These are phyloP conservation scores for Caenorhabditis sp. DNA, from an alignment of 2,888 invertebrate species.

Conservation along the genomic window DNA sequence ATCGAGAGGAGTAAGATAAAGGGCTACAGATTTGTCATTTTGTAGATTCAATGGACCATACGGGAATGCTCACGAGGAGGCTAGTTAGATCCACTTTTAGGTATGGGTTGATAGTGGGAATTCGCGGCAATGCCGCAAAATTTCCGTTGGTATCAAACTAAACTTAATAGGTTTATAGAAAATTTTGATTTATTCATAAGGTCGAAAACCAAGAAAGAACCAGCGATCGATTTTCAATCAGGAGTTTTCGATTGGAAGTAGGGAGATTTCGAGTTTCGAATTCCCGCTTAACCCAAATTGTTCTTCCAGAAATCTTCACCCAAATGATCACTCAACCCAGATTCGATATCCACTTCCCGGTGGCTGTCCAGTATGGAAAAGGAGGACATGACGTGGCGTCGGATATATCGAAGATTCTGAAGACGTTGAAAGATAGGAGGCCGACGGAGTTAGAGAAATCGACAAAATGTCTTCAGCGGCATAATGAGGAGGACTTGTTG, in stretches of 20 bases:
- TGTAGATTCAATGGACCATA: no score
- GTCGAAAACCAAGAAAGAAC: not conserved
- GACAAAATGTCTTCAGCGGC: not conserved
- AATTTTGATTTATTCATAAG: not conserved
- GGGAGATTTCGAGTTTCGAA: not conserved
- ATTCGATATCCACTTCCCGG: conserved; percentile 14
- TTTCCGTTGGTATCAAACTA: not conserved
- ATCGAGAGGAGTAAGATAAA: no score
- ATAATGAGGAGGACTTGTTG: not conserved
- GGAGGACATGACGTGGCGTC: conserved; percentile 10
- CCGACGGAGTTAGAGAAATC: not conserved
- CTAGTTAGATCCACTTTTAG: no score
- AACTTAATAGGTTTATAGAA: not conserved
- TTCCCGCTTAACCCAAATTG: not conserved
- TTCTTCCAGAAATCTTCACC: conserved; percentile 24
- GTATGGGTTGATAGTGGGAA: no score
- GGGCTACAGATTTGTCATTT: no score
- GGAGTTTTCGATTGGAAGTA: not conserved
- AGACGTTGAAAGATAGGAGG: not conserved
- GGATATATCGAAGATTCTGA: conserved; percentile 3
- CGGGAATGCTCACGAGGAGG: no score
- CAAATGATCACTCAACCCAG: conserved; percentile 3
- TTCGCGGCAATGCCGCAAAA: no score
- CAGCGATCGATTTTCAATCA: not conserved
- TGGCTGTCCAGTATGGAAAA: conserved; percentile 12